Conservation (phyloP, 2,797 vertebrate genomes). For the Vultur gryphus region DNA sequence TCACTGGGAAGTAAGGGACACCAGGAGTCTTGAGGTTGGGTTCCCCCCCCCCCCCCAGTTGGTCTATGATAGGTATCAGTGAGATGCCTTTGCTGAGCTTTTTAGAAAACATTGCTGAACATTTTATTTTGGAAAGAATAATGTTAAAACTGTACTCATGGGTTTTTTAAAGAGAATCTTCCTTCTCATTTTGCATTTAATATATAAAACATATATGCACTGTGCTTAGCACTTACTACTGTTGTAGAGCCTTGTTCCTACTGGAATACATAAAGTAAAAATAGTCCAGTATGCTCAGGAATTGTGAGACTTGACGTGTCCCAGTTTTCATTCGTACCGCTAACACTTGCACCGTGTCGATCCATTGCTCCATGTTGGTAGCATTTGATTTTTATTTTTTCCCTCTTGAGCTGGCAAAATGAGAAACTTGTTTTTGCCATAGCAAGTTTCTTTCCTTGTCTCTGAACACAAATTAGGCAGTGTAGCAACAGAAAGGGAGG, state of each 20-base stretch:
- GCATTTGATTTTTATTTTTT: background rate
- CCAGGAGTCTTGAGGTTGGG: background rate
- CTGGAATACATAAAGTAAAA: background rate
- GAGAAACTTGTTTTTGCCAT: background rate
- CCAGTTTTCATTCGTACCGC: background rate
- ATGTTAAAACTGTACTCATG: background rate
- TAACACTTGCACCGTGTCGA: background rate
- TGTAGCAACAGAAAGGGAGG: background rate
- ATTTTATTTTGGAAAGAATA: background rate
- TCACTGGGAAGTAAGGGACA: background rate
- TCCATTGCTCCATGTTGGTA: rapidly evolving
- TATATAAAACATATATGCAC: slow-evolving; percentile 12
- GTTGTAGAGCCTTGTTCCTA: background rate
- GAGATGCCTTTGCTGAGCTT: background rate
- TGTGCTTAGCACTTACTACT: background rate
- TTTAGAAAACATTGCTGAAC: background rate
- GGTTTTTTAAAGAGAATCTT: background rate
- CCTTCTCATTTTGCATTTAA: slow-evolving; percentile 13
- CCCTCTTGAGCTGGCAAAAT: background rate
- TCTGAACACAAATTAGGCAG: background rate
- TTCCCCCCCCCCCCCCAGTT: background rate
- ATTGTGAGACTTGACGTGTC: background rate
- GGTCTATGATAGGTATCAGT: background rate
- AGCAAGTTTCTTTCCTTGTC: background rate
- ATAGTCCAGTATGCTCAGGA: background rate